phyloP scores from a whole-genome alignment of 2,113 vertebrate species.

The Prinia subflava region DNA sequence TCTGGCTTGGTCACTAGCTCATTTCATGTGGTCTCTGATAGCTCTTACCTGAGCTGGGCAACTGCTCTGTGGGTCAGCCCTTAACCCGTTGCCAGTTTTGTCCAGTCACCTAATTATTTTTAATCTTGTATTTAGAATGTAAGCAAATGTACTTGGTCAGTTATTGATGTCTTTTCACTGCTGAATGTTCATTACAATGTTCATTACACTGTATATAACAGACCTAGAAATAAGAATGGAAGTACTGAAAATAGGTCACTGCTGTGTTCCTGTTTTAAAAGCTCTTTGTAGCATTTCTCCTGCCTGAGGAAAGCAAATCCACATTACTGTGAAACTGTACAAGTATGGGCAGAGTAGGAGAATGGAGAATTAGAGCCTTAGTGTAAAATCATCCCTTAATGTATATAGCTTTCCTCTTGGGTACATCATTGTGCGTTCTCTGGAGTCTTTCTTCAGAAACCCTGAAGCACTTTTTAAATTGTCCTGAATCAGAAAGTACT shows the following conservation, averaged over 20 bases:
- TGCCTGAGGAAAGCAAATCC: not conserved
- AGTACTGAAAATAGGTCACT: slow-evolving; percentile 23
- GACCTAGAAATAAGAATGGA: too few relatives aligned
- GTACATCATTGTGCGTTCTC: not conserved
- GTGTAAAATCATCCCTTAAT: not conserved
- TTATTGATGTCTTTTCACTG: not conserved
- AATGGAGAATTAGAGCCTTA: not conserved
- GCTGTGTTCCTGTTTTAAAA: not conserved
- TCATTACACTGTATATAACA: not conserved
- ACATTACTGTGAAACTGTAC: not conserved
- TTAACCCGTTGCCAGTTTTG: not conserved
- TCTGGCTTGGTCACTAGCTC: not conserved
- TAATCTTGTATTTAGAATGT: not conserved
- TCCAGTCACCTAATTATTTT: not conserved
- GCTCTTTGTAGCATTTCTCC: not conserved
- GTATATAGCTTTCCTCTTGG: not conserved
- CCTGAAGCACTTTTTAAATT: not conserved
- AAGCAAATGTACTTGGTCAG: not conserved
- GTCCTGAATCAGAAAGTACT: not conserved
- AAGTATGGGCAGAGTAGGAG: not conserved
- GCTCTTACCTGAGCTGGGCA: not conserved
- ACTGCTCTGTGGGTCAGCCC: not conserved
- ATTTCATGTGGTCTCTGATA: not conserved
- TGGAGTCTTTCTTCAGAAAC: not conserved
- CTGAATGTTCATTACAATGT: not conserved